These are phyloP conservation scores for Alectura lathami DNA, from an alignment of 2,113 vertebrate genomes.

Conservation along the genomic window DNA sequence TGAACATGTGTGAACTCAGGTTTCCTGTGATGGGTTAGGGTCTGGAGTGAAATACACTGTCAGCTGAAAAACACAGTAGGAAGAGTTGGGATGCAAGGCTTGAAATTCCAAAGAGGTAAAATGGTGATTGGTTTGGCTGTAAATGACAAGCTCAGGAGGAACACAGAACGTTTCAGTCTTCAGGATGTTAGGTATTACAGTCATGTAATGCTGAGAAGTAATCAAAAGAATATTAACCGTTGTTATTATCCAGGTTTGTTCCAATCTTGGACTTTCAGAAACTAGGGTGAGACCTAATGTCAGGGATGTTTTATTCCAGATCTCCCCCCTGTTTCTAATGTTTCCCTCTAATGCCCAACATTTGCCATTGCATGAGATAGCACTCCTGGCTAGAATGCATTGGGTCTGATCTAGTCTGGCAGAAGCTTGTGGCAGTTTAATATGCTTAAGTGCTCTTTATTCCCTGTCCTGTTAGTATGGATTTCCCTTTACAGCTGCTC, in stretches of 20 bases:
- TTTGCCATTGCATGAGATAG: background rate
- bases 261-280: background rate
- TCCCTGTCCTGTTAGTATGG: background rate
- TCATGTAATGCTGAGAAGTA: background rate
- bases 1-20: background rate
- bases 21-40: background rate
- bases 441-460: background rate
- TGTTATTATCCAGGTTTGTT: background rate
- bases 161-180: background rate
- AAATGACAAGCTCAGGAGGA: background rate
- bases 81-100: background rate
- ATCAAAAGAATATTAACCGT: background rate
- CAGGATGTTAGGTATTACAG: background rate
- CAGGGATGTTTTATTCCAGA: background rate
- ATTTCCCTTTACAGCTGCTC: background rate
- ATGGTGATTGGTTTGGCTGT: background rate
- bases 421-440: background rate
- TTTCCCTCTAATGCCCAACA: background rate
- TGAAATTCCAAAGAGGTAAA: background rate
- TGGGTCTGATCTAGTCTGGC: background rate
- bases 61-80: background rate
- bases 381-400: background rate
- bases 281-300: background rate
- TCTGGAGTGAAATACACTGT: background rate
- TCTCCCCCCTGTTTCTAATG: background rate